Conservation (phyloP, 1,140 invertebrate species). For the Steinernema feltiae region DNA sequence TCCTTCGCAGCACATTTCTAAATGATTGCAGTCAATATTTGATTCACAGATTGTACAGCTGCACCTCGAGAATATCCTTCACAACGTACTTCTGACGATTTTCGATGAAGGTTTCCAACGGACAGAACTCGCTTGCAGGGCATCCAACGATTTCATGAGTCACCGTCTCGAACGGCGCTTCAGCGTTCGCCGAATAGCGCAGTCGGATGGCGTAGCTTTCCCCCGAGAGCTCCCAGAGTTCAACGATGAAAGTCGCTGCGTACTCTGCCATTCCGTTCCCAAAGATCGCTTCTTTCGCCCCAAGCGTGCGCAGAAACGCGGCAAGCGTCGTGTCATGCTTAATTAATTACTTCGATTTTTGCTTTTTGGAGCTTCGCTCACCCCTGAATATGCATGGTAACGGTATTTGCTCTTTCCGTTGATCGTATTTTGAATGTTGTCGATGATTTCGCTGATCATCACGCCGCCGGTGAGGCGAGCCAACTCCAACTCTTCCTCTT, state of each 20-base stretch:
- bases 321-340: slow-evolving; percentile 22
- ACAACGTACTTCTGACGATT: neutral
- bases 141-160: neutral
- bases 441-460: neutral
- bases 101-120: neutral
- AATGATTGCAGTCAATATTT: no score
- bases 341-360: neutral
- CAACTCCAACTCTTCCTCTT: neutral
- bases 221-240: slow-evolving; percentile 15
- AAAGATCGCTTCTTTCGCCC: slow-evolving; percentile 13
- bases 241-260: slow-evolving; percentile 19
- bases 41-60: no score
- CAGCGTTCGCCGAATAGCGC: neutral
- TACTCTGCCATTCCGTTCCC: slow-evolving; percentile 19
- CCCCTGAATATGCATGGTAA: neutral
- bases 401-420: neutral
- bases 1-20: no score
- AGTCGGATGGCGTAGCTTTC: neutral
- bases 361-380: neutral
- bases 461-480: neutral
- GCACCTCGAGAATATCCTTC: no score
- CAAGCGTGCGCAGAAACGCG: slow-evolving; percentile 12
- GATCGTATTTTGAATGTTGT: neutral
- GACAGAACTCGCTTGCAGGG: neutral
- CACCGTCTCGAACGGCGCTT: neutral